phyloP scores from a whole-genome alignment of 92 coral and sea anemone species.

The Palythoa grandis region DNA sequence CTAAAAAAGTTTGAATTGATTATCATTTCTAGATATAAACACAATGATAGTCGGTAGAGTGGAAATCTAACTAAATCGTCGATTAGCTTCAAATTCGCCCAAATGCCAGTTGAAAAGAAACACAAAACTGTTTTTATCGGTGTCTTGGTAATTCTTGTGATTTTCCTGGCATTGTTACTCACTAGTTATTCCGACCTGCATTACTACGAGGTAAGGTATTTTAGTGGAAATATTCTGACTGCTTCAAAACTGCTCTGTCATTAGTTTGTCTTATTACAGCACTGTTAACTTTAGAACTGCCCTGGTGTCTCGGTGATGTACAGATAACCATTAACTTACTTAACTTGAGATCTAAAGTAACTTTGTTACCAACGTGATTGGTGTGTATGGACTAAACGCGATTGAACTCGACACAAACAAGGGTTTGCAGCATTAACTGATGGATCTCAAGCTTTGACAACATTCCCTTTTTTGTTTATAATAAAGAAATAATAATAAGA shows the following conservation, averaged over 20 bases:
- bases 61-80: neutral
- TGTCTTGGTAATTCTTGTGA: neutral
- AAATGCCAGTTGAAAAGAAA: constrained; percentile 21
- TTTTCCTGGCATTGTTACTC: constrained; percentile 43
- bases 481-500: no score
- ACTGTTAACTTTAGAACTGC: no score
- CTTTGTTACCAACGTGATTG: no score
- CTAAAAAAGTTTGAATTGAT: neutral
- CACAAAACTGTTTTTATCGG: constrained; percentile 1
- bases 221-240: neutral
- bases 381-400: no score
- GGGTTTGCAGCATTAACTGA: no score
- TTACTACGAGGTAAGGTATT: constrained; percentile 72
- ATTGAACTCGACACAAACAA: no score
- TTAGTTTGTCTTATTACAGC: no score
- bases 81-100: neutral
- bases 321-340: no score
- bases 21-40: neutral
- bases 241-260: neutral
- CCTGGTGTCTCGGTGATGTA: no score
- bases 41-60: neutral
- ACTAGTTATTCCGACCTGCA: constrained; percentile 77
- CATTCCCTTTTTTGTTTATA: no score
- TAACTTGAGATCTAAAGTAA: no score
- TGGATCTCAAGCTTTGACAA: no score